These are phyloP conservation scores for Cotesia congregata DNA, from an alignment of 2,888 invertebrate genomes.

Conservation along the genomic window DNA sequence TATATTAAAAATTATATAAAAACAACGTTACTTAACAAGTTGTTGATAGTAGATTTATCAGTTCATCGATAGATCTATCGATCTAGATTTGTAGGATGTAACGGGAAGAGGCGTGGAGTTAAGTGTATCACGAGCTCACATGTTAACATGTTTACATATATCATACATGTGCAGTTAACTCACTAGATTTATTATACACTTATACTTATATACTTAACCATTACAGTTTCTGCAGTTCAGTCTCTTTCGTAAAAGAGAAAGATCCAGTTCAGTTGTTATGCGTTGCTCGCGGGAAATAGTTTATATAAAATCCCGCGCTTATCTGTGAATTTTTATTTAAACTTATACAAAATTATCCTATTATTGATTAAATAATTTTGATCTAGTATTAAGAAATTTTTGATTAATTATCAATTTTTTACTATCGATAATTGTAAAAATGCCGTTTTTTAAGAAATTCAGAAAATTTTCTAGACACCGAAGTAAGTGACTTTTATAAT, in stretches of 20 bases:
- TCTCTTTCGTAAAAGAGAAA: slow-evolving; percentile 32
- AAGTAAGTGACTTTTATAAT: slow-evolving; percentile 57
- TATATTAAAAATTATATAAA: background rate
- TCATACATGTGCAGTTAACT: slow-evolving; percentile 15
- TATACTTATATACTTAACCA: slow-evolving; percentile 11
- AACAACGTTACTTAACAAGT: background rate
- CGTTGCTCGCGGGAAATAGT: background rate
- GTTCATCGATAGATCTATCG: slow-evolving; percentile 6
- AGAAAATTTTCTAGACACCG: slow-evolving; percentile 62
- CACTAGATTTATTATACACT: slow-evolving; percentile 9
- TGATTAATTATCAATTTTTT: background rate
- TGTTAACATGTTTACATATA: background rate
- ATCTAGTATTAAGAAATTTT: slow-evolving; percentile 5
- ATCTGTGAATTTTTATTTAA: too few species aligned
- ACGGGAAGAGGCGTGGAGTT: slow-evolving; percentile 20
- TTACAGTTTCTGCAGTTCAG: slow-evolving; percentile 23
- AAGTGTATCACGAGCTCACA: background rate
- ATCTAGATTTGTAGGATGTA: slow-evolving; percentile 17
- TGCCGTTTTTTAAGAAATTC: slow-evolving; percentile 66
- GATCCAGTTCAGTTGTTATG: slow-evolving; percentile 16
- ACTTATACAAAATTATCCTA: background rate
- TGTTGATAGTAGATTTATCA: background rate
- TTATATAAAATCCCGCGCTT: background rate
- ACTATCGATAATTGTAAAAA: slow-evolving; percentile 40
- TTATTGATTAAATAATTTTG: background rate